phyloP scores from a whole-genome alignment of 2,797 vertebrate genomes.

The Spondyliosoma cantharus region DNA sequence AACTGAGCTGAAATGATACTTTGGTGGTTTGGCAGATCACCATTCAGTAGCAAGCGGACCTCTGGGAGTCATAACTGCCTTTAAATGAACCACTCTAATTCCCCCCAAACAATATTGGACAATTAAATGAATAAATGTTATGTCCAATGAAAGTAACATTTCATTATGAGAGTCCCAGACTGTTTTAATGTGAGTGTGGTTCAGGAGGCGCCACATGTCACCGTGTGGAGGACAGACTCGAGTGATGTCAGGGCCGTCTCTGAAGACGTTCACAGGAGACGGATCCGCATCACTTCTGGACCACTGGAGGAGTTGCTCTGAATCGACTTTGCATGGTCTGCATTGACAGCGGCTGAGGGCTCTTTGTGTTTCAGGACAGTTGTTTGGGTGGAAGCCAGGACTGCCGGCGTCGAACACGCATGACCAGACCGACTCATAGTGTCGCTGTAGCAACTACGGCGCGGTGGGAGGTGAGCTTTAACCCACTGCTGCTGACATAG shows the following conservation, averaged over 20 bases:
- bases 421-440: conserved; percentile 40
- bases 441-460: conserved; percentile 53
- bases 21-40: conserved; percentile 17
- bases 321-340: neutral
- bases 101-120: neutral
- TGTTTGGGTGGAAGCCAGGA: conserved; percentile 15
- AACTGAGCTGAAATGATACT: neutral
- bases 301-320: neutral
- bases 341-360: neutral
- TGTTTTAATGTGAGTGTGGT: conserved; percentile 38
- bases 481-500: conserved; percentile 28
- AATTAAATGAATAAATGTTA: conserved; percentile 14
- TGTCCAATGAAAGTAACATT: conserved; percentile 4
- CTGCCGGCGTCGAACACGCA: conserved; percentile 15
- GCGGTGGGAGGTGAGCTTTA: neutral
- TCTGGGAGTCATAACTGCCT: conserved; percentile 16
- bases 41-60: conserved; percentile 5
- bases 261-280: neutral
- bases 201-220: conserved; percentile 28
- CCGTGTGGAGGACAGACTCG: conserved; percentile 12
- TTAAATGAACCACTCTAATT: conserved; percentile 12
- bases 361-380: conserved; percentile 10
- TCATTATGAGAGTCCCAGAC: conserved; percentile 26
- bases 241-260: conserved; percentile 12
- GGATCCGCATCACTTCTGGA: neutral